Base-by-base conservation (phyloP, 1,140 invertebrate genomes). In the Mycetomoellerius zeteki region DNA sequence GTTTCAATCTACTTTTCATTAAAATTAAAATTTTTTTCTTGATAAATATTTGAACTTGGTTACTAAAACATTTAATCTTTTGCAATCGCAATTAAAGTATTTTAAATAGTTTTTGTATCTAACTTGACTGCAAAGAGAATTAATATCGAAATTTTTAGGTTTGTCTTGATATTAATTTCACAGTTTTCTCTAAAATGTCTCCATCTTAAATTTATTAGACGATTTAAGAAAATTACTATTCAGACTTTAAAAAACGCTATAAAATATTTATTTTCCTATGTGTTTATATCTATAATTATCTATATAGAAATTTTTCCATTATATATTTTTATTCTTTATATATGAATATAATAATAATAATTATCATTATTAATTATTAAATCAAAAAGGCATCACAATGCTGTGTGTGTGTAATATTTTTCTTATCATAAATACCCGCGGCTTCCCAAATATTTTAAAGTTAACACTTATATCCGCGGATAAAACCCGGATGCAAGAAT, bases 391-490 rank as follows among this genome's bases (percentile, higher is more conserved):
- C 24, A 78, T 65, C 24, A 30, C 10, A 21, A 14, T 24, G 14
- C 3, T 24, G 7, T n/a, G n/a, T n/a, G n/a, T n/a, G n/a, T n/a
- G n/a, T 14, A 12, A 80, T 54, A 43, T 56, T 71, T 16, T 58
- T 43, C 33, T 56, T 10, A 37, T 54, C 7, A 16, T 33, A 27
- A 33, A 56, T n/a, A 10, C 1, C 14, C 7, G 10, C 33, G 33
- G 6, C 10, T 10, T 81, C 8, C 5, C 21, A 43, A 24, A 7
- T 43, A 71, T 81, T 56, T 81, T 27, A 71, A 33, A 60, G 21
- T 43, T 81, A 81, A 81, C 30, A 69, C 50, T 81, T 56, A 54
- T 19, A 30, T 56, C 64, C 16, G 2, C 8, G 47, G 14, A 16
- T 54, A 43, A 24, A 71, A 71, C 1, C 16, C 50, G 33, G 27